Evolutionary conservation across 2,797 vertebrate genomes (phyloP).

Genomic region (Echeneis naucrates): DNA sequence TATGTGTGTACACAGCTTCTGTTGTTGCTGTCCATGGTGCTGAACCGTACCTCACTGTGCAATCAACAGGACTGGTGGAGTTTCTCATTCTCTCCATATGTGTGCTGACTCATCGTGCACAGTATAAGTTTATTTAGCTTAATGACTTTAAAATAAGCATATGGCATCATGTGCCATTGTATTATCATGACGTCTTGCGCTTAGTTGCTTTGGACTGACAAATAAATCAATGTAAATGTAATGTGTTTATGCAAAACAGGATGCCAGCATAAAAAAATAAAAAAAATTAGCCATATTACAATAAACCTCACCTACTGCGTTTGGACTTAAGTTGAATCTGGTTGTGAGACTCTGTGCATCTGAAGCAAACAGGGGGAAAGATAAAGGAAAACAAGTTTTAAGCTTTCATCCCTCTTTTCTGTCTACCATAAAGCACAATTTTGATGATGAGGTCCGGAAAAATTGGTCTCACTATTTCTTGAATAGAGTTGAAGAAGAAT

Average conservation of each 20-base stretch:
- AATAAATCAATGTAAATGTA: too few relatives aligned
- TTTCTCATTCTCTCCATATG: not conserved
- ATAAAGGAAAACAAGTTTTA: conserved; percentile 9
- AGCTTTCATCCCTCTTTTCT: conserved; percentile 24
- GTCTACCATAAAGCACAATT: conserved; percentile 34
- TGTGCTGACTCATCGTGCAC: not conserved
- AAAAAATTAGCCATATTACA: not conserved
- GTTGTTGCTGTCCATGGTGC: conserved; percentile 44
- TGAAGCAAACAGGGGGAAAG: not conserved
- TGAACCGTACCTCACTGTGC: not conserved
- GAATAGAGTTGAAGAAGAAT: conserved; percentile 35
- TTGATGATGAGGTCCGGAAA: conserved; percentile 30
- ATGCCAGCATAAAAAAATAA: conserved; percentile 9
- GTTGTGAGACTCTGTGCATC: not conserved
- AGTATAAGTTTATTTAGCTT: too few relatives aligned
- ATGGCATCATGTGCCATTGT: not conserved
- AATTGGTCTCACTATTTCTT: not conserved
- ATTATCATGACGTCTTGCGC: too few relatives aligned
- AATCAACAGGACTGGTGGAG: too few relatives aligned
- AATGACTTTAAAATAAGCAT: not conserved
- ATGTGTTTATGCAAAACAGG: conserved; percentile 1
- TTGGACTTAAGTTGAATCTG: not conserved
- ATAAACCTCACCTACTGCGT: not conserved
- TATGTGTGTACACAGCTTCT: not conserved
- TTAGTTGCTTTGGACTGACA: too few relatives aligned